Evolutionary conservation across 1,140 invertebrate species (phyloP).

Genomic region (Megathymus violae): DNA sequence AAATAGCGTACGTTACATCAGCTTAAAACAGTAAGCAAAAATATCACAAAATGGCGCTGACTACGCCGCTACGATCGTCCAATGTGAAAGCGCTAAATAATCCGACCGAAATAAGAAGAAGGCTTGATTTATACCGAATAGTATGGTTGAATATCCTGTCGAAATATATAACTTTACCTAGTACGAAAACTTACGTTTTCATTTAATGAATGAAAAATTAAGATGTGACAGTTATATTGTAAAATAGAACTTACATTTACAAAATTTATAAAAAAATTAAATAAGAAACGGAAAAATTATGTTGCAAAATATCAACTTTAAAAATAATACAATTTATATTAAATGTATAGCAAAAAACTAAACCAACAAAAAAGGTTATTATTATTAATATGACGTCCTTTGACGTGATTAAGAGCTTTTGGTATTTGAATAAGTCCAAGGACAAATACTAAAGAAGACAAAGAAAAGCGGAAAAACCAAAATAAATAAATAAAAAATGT

Average conservation of each 20-base stretch:
- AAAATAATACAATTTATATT: neutral
- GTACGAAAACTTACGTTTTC: neutral
- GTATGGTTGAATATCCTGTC: neutral
- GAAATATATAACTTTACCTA: neutral
- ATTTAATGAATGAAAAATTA: neutral
- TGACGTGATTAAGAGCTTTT: conserved; percentile 18
- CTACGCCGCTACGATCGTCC: conserved; percentile 45
- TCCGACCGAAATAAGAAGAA: conserved; percentile 50
- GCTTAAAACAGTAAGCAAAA: conserved; percentile 57
- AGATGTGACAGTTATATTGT: neutral
- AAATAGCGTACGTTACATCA: conserved; percentile 36
- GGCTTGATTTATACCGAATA: neutral
- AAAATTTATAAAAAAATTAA: no score
- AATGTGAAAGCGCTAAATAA: conserved; percentile 79
- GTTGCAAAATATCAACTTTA: neutral
- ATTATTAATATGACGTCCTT: conserved; percentile 1
- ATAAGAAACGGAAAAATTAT: no score
- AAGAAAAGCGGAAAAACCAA: neutral
- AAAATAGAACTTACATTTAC: no score
- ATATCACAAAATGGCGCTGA: conserved; percentile 78
- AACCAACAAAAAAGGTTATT: neutral
- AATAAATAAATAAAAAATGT: neutral
- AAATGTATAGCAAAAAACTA: neutral
- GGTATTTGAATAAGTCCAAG: conserved; percentile 22
- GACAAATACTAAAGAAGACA: conserved; percentile 13